These are phyloP conservation scores for Mellilla xanthometata DNA, from an alignment of 2,888 invertebrate species.

Conservation along the genomic window DNA sequence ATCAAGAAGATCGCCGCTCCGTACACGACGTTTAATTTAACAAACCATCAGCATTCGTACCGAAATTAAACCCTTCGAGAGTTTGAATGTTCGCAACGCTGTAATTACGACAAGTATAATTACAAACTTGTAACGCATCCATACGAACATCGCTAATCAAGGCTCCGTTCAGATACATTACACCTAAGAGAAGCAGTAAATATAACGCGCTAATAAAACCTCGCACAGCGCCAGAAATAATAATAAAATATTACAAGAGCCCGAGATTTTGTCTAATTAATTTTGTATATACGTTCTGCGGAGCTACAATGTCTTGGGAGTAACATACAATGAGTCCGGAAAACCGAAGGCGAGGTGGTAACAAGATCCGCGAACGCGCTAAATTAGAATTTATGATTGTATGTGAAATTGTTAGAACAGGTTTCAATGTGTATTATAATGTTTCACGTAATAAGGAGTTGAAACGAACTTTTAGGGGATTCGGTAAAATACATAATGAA, in stretches of 20 bases:
- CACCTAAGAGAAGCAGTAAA: slow-evolving; percentile 72
- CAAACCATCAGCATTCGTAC: slow-evolving; percentile 70
- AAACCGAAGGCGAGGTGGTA: slow-evolving; percentile 71
- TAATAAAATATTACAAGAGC: slow-evolving; percentile 80
- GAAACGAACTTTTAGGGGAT: slow-evolving; percentile 54
- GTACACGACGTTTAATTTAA: slow-evolving; percentile 75
- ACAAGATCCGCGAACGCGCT: slow-evolving; percentile 73
- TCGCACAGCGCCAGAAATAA: slow-evolving; percentile 71
- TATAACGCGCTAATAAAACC: slow-evolving; percentile 76
- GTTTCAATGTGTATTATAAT: slow-evolving; percentile 66
- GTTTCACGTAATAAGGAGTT: slow-evolving; percentile 54
- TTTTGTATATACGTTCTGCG: slow-evolving; percentile 74
- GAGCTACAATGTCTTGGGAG: slow-evolving; percentile 78
- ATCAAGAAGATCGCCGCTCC: slow-evolving; percentile 61
- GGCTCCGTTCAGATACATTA: slow-evolving; percentile 73
- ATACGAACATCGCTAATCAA: slow-evolving; percentile 72
- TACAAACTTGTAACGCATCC: slow-evolving; percentile 68
- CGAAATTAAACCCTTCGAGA: slow-evolving; percentile 62
- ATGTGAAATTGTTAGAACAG: slow-evolving; percentile 77
- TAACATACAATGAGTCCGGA: slow-evolving; percentile 73
- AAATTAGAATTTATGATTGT: slow-evolving; percentile 83
- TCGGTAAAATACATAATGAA: slow-evolving; percentile 51
- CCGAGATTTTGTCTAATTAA: slow-evolving; percentile 80
- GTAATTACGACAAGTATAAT: slow-evolving; percentile 78
- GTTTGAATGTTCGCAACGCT: slow-evolving; percentile 65